Conservation (phyloP, 2,888 invertebrate species). For the Exocentrus adspersus region DNA sequence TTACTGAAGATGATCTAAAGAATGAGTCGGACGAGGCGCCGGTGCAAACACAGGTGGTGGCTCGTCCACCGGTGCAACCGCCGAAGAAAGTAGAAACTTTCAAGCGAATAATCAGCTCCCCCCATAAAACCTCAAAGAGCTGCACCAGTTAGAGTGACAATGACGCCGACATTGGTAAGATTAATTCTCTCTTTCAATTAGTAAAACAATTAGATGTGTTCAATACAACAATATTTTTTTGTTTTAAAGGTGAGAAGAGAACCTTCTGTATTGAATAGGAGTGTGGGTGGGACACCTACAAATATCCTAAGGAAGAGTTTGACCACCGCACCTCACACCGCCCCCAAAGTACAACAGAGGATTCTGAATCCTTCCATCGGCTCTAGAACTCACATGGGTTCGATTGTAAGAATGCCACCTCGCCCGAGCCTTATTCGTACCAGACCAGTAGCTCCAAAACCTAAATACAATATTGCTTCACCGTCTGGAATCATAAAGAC, state of each 20-base stretch:
- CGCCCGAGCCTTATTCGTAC: constrained; percentile 31
- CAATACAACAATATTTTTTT: no score
- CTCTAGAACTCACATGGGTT: constrained; percentile 35
- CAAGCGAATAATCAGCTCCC: not conserved
- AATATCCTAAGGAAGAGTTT: constrained; percentile 57
- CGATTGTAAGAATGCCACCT: constrained; percentile 31
- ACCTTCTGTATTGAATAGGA: constrained; percentile 61
- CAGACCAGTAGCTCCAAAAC: constrained; percentile 42
- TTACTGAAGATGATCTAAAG: constrained; percentile 56
- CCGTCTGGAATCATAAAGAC: constrained; percentile 34
- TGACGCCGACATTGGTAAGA: constrained; percentile 45
- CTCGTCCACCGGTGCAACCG: not conserved
- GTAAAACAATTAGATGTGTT: no score
- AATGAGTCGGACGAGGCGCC: constrained; percentile 38
- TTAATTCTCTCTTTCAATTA: no score
- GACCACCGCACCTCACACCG: constrained; percentile 31
- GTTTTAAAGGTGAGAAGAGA: constrained; percentile 48
- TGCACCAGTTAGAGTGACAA: constrained; percentile 28
- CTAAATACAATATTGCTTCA: constrained; percentile 43
- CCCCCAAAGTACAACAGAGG: constrained; percentile 39
- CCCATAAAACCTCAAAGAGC: constrained; percentile 26
- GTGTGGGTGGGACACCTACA: constrained; percentile 53
- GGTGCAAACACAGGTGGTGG: constrained; percentile 32
- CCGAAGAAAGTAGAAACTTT: constrained; percentile 11
- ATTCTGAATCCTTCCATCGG: constrained; percentile 46